Evolutionary conservation across 1,140 invertebrate species (phyloP).

Genomic region (Hermetia illucens): DNA sequence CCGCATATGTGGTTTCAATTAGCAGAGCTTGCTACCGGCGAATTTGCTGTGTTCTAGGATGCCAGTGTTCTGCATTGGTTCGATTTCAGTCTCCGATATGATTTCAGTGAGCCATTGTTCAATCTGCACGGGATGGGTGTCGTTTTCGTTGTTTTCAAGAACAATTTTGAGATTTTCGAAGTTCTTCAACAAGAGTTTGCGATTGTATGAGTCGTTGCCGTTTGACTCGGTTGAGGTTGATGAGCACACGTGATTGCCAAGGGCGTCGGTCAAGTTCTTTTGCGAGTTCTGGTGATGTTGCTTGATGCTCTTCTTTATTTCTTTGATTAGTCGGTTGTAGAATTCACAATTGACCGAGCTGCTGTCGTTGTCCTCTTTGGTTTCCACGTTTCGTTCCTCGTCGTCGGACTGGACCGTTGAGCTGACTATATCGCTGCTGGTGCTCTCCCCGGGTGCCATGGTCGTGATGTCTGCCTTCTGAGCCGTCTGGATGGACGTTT

Average conservation of each 20-base stretch:
- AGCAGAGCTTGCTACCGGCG: too few species aligned
- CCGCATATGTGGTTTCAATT: too few species aligned
- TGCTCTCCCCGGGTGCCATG: too few species aligned
- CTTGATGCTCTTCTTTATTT: conserved; percentile 26
- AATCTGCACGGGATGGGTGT: conserved; percentile 35
- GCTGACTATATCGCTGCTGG: too few species aligned
- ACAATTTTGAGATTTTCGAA: conserved; percentile 26
- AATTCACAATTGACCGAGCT: conserved; percentile 23
- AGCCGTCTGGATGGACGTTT: too few species aligned
- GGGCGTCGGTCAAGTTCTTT: too few species aligned
- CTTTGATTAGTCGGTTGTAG: conserved; percentile 25
- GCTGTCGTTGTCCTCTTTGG: conserved; percentile 1
- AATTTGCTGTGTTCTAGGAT: conserved; percentile 33
- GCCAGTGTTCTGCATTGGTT: conserved; percentile 36
- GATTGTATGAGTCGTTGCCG: background rate
- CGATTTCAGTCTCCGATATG: conserved; percentile 37
- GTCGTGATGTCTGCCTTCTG: too few species aligned
- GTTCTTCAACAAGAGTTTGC: conserved; percentile 20
- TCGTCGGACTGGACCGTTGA: too few species aligned
- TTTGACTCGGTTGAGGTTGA: conserved; percentile 1
- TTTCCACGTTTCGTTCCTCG: conserved; percentile 1
- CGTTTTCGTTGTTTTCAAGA: conserved; percentile 20
- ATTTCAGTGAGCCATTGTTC: conserved; percentile 41
- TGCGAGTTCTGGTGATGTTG: conserved; percentile 3
- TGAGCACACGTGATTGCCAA: background rate